phyloP scores from a whole-genome alignment of 2,797 vertebrate species.

The Clarias pachynema region DNA sequence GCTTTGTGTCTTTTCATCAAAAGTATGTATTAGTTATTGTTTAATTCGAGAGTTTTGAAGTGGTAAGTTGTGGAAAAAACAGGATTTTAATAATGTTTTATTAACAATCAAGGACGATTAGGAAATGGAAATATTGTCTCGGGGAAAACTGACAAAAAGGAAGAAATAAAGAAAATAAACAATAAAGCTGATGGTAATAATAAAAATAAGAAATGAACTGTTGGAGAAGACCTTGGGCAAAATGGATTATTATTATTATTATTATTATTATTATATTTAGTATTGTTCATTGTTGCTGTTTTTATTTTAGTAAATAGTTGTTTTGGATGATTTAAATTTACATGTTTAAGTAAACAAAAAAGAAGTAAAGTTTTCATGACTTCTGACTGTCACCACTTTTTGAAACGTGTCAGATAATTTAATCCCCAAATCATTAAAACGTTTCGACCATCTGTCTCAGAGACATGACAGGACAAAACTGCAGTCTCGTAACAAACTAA shows the following conservation, averaged over 20 bases:
- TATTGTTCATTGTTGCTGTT: neutral
- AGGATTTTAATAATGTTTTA: neutral
- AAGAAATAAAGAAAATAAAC: neutral
- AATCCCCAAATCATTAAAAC: slow-evolving; percentile 40
- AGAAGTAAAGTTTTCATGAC: neutral
- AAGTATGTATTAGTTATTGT: neutral
- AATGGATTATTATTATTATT: neutral
- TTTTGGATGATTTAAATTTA: neutral
- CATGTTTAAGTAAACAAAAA: neutral
- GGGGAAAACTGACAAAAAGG: neutral
- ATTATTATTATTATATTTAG: neutral
- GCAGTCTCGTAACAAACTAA: slow-evolving; percentile 3
- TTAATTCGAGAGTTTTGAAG: neutral
- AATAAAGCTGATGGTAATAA: no score
- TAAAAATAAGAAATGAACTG: neutral
- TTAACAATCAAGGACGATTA: neutral
- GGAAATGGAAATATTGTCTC: neutral
- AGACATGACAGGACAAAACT: slow-evolving; percentile 14
- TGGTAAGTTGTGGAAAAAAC: neutral
- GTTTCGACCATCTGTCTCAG: slow-evolving; percentile 16
- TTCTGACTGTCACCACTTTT: slow-evolving; percentile 7
- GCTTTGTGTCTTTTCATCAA: neutral
- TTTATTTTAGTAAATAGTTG: neutral
- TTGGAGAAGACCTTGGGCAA: neutral
- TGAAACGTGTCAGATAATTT: slow-evolving; percentile 22